Evolutionary conservation across 2,888 invertebrate species (phyloP).

Genomic region (Rhingia rostrata): DNA sequence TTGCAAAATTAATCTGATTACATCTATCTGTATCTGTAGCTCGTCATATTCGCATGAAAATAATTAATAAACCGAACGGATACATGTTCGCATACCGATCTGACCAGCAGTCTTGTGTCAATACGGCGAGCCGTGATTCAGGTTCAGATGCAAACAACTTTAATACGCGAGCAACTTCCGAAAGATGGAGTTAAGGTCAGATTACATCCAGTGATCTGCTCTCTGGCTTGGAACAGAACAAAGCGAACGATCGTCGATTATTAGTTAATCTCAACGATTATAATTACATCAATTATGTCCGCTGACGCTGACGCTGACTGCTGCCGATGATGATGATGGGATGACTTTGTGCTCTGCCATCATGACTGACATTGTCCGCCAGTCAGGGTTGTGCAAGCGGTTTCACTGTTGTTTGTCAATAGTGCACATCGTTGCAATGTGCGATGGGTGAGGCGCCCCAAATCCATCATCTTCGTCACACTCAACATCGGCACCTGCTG

Average conservation of each 20-base stretch:
- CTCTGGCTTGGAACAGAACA: constrained; percentile 69
- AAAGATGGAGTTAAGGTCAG: constrained; percentile 52
- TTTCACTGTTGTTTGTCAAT: constrained; percentile 12
- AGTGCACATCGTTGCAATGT: constrained; percentile 12
- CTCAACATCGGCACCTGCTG: constrained; percentile 33
- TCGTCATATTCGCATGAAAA: constrained; percentile 35
- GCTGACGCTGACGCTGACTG: constrained; percentile 4
- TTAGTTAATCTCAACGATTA: constrained; percentile 70
- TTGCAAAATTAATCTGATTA: constrained; percentile 66
- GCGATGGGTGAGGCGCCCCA: constrained; percentile 45
- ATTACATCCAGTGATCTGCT: constrained; percentile 54
- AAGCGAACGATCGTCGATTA: constrained; percentile 62
- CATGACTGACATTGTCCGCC: constrained; percentile 44
- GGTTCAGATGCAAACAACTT: constrained; percentile 29
- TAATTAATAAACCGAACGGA: constrained; percentile 51
- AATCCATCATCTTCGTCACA: constrained; percentile 40
- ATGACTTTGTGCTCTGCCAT: constrained; percentile 48
- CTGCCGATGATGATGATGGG: constrained; percentile 24
- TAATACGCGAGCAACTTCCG: constrained; percentile 37
- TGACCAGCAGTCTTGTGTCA: constrained; percentile 48
- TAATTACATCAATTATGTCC: constrained; percentile 67
- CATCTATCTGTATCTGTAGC: constrained; percentile 33
- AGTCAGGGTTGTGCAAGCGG: constrained; percentile 37
- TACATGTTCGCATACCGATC: constrained; percentile 25
- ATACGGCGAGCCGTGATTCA: constrained; percentile 35